Evolutionary conservation across 1,140 invertebrate species (phyloP).

Genomic region (Atta colombica): DNA sequence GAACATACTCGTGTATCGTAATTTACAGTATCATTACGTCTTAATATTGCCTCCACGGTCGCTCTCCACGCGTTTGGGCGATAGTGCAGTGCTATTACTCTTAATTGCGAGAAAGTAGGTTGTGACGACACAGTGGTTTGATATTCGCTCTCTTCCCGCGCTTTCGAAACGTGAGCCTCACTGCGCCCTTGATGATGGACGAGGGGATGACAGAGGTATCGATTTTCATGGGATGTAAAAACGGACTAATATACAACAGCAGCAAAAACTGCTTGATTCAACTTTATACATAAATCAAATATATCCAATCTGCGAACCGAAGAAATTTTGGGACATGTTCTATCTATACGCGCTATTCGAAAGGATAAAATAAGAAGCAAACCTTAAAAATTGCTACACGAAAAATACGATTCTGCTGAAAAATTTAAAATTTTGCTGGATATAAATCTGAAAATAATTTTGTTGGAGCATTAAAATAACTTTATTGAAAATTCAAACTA

Average conservation of each 20-base stretch:
- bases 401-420: too few relatives aligned
- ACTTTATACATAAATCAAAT: constrained; percentile 29
- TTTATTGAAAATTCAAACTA: too few relatives aligned
- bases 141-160: constrained; percentile 1
- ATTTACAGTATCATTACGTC: constrained; percentile 44
- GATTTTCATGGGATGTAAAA: constrained; percentile 49
- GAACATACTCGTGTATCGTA: constrained; percentile 16
- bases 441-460: too few relatives aligned
- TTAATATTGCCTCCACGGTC: constrained; percentile 14
- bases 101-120: constrained; percentile 56
- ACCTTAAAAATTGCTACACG: not conserved
- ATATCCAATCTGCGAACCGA: not conserved
- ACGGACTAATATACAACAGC: constrained; percentile 1
- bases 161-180: constrained; percentile 31
- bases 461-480: too few relatives aligned
- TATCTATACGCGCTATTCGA: not conserved
- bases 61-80: not conserved
- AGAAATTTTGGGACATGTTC: not conserved
- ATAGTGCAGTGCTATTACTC: constrained; percentile 41
- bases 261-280: constrained; percentile 9
- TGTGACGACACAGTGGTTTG: constrained; percentile 32
- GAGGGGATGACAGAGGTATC: constrained; percentile 13
- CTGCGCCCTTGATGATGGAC: constrained; percentile 29
- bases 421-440: too few relatives aligned
- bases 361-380: not conserved